A percentile compares a stretch with the other conserved stretches of the same genome.
Conservation (phyloP, 2,113 vertebrate genomes). For the Microcebus lehilahytsara region DNA sequence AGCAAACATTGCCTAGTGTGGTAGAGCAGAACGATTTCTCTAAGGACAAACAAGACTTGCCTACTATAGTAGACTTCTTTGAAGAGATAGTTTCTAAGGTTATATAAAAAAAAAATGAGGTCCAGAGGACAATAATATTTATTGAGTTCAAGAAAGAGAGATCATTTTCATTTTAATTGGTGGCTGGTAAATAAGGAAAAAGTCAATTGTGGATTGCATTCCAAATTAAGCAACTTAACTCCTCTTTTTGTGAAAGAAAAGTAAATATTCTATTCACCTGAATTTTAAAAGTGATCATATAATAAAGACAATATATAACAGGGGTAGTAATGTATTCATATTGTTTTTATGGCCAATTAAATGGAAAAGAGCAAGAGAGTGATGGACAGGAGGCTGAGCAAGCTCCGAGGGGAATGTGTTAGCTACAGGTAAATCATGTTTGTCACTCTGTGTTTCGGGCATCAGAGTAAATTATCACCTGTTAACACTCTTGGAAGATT, state of each 20-base stretch:
- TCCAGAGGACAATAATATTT: background rate
- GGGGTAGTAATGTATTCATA: background rate
- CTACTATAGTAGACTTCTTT: background rate
- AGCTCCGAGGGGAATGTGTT: background rate
- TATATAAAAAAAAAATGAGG: background rate
- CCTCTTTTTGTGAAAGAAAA: slow-evolving; percentile 30
- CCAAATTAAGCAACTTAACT: slow-evolving; percentile 40
- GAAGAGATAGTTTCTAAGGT: background rate
- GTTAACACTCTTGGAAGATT: background rate
- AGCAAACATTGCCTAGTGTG: background rate
- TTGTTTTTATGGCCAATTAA: background rate
- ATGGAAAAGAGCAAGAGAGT: background rate
- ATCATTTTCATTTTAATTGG: slow-evolving; percentile 39
- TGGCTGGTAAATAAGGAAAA: slow-evolving; percentile 4
- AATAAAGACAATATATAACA: background rate
- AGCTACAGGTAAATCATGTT: background rate
- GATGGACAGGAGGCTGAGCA: background rate
- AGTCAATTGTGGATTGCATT: background rate
- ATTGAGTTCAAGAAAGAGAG: slow-evolving; percentile 35
- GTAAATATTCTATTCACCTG: background rate
- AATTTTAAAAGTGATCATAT: background rate
- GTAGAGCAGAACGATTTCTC: background rate
- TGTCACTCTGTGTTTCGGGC: slow-evolving; percentile 25
- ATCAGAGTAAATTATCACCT: slow-evolving; percentile 42
- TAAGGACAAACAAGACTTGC: background rate